phyloP scores from a whole-genome alignment of 1,140 invertebrate genomes.

The Psilanteris sp. region DNA sequence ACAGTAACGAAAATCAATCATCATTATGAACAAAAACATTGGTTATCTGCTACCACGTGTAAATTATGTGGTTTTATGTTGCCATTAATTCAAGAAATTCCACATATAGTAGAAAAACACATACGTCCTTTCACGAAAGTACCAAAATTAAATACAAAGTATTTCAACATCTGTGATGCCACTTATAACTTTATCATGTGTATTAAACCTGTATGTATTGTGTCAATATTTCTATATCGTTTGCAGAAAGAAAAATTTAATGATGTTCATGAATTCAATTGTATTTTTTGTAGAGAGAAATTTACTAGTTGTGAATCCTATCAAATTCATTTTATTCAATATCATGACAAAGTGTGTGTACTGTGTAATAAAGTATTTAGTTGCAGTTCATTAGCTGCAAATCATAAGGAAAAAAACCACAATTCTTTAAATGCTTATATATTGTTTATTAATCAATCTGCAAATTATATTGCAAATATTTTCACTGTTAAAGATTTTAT shows the following conservation, averaged over 20 bases:
- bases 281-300: slow-evolving; percentile 15
- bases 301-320: neutral
- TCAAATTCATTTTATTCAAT: slow-evolving; percentile 24
- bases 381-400: slow-evolving; percentile 1
- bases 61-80: slow-evolving; percentile 28
- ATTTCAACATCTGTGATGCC: neutral
- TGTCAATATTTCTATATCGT: slow-evolving; percentile 26
- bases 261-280: neutral
- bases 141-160: neutral
- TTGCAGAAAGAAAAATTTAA: slow-evolving; percentile 8
- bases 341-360: slow-evolving; percentile 54
- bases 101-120: slow-evolving; percentile 35
- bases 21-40: slow-evolving; percentile 17
- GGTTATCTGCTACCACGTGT: slow-evolving; percentile 17
- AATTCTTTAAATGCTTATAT: slow-evolving; percentile 46
- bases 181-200: slow-evolving; percentile 13
- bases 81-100: slow-evolving; percentile 8
- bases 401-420: slow-evolving; percentile 41
- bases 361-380: slow-evolving; percentile 46
- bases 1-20: neutral
- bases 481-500: neutral
- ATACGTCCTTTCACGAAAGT: neutral
- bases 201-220: slow-evolving; percentile 12
- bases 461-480: slow-evolving; percentile 16
- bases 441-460: slow-evolving; percentile 36